phyloP scores from a whole-genome alignment of 2,113 vertebrate genomes.

The Equus przewalskii region DNA sequence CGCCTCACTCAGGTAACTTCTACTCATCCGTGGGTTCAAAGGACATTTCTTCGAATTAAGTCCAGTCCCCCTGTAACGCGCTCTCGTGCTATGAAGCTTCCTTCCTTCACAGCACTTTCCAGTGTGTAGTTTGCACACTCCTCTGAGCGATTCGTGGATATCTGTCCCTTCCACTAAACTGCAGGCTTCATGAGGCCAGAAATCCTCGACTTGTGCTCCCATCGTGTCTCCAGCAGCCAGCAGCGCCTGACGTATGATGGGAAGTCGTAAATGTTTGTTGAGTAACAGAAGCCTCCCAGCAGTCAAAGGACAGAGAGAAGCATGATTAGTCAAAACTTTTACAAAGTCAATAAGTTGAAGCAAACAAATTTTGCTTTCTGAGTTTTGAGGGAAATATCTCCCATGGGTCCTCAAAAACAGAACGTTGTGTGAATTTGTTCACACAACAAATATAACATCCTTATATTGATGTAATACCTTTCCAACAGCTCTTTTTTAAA shows the following conservation, averaged over 20 bases:
- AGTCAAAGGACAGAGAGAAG: background rate
- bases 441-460: background rate
- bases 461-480: background rate
- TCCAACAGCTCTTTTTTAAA: background rate
- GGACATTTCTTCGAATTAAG: background rate
- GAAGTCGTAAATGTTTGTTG: background rate
- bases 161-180: background rate
- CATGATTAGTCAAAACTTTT: background rate
- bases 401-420: background rate
- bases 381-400: background rate
- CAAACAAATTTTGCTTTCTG: background rate
- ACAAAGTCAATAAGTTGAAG: background rate
- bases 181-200: background rate
- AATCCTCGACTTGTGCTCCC: background rate
- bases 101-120: background rate
- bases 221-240: background rate
- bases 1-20: background rate
- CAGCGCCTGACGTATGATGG: background rate
- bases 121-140: background rate
- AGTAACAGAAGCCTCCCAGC: background rate
- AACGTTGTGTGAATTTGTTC: background rate
- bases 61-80: too few relatives aligned
- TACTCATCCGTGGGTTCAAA: background rate
- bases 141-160: background rate
- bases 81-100: background rate